phyloP scores from a whole-genome alignment of 2,888 invertebrate species.

The Zootermopsis nevadensis region DNA sequence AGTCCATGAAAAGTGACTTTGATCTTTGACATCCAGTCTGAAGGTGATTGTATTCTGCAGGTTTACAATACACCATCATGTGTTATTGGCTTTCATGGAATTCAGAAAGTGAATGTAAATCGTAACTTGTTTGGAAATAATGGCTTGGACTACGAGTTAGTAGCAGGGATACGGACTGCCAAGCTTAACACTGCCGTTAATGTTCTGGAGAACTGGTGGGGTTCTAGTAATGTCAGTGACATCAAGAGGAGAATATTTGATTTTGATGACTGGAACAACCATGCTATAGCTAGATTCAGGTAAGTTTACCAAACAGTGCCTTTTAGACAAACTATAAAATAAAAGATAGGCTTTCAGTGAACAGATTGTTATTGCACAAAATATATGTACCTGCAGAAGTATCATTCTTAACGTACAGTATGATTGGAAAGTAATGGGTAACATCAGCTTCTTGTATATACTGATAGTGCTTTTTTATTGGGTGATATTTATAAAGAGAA shows the following conservation, averaged over 20 bases:
- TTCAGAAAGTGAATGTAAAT: slow-evolving; percentile 92
- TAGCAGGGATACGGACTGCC: slow-evolving; percentile 89
- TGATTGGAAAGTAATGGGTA: no score
- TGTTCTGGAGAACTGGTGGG: slow-evolving; percentile 98
- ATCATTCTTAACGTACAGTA: no score
- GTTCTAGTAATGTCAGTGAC: slow-evolving; percentile 75
- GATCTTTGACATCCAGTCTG: no score
- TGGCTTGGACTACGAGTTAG: slow-evolving; percentile 85
- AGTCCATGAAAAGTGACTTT: no score
- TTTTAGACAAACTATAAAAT: no score
- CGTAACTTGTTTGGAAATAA: slow-evolving; percentile 90
- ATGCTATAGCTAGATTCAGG: slow-evolving; percentile 87
- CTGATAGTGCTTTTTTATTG: no score
- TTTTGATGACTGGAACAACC: slow-evolving; percentile 99
- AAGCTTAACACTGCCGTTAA: slow-evolving; percentile 88
- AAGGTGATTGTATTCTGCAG: not conserved
- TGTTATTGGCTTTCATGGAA: slow-evolving; percentile 91
- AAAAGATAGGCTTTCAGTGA: no score
- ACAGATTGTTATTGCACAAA: no score
- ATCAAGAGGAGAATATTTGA: slow-evolving; percentile 92
- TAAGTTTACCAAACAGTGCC: slow-evolving; percentile 11
- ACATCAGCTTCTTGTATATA: no score
- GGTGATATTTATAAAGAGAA: no score
- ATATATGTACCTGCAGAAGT: no score
- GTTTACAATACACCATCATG: slow-evolving; percentile 72